Conservation (phyloP, 2,113 vertebrate genomes). For the Tyto alba region DNA sequence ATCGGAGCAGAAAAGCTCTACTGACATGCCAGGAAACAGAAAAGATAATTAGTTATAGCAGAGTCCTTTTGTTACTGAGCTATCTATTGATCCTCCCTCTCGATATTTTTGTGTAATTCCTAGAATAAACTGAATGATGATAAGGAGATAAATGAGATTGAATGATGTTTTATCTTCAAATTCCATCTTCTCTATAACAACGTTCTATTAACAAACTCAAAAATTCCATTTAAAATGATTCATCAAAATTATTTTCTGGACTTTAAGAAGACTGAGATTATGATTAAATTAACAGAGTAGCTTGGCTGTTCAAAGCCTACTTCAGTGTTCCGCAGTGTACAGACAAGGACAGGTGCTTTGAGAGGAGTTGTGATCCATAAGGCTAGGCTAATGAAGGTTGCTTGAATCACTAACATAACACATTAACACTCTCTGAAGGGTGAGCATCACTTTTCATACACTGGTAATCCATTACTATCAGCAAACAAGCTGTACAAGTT, state of each 20-base stretch:
- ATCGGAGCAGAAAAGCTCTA: background rate
- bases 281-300: background rate
- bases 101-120: background rate
- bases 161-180: background rate
- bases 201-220: background rate
- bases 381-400: conserved; percentile 1
- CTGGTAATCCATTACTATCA: background rate
- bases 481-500: background rate
- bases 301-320: background rate
- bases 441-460: background rate
- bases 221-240: background rate
- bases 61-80: background rate
- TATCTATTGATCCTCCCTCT: background rate
- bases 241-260: background rate
- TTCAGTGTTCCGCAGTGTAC: background rate
- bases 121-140: background rate
- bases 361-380: background rate
- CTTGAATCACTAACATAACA: background rate
- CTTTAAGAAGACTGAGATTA: background rate
- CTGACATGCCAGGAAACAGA: background rate
- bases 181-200: background rate
- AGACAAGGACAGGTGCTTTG: background rate
- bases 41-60: background rate
- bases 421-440: background rate
- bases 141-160: background rate